A percentile compares a stretch with the other conserved stretches of the same genome.
Evolutionary conservation across 2,888 invertebrate species (phyloP).

Genomic region (Sericinus montela): DNA sequence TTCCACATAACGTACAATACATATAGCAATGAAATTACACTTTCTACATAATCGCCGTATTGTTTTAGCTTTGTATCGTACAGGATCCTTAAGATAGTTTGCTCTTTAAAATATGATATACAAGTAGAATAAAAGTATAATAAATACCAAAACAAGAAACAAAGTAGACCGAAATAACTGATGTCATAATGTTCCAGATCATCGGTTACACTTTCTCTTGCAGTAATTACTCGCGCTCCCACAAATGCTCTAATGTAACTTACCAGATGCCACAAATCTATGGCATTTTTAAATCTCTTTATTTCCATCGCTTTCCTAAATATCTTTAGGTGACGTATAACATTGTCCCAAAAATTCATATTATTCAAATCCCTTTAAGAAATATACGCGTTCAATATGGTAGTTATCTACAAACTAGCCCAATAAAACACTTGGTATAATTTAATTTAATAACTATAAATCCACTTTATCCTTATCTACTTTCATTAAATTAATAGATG

Average conservation of each 20-base stretch:
- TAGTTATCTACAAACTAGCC: no score
- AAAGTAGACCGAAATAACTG: conserved; percentile 35
- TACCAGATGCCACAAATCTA: conserved; percentile 37
- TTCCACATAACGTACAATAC: conserved; percentile 44
- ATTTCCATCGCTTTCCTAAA: conserved; percentile 18
- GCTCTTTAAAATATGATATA: conserved; percentile 37
- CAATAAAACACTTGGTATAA: no score
- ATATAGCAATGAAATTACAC: conserved; percentile 34
- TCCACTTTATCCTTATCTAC: neutral
- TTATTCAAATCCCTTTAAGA: no score
- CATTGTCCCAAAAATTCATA: no score
- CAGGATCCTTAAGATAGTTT: conserved; percentile 46
- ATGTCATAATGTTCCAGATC: conserved; percentile 30
- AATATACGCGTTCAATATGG: no score
- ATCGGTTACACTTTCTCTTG: conserved; percentile 14
- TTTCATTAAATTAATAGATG: neutral
- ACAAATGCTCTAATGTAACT: conserved; percentile 34
- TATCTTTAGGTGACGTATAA: neutral
- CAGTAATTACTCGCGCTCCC: conserved; percentile 37
- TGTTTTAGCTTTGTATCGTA: conserved; percentile 49
- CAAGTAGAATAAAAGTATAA: conserved; percentile 43
- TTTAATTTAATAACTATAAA: no score
- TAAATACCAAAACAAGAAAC: conserved; percentile 33
- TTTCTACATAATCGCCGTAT: conserved; percentile 54
- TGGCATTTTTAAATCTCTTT: conserved; percentile 28